A percentile compares a stretch with the other conserved stretches of the same genome.
These are phyloP conservation scores for Tethea ocularis DNA, from an alignment of 2,888 invertebrate species.

Conservation along the genomic window DNA sequence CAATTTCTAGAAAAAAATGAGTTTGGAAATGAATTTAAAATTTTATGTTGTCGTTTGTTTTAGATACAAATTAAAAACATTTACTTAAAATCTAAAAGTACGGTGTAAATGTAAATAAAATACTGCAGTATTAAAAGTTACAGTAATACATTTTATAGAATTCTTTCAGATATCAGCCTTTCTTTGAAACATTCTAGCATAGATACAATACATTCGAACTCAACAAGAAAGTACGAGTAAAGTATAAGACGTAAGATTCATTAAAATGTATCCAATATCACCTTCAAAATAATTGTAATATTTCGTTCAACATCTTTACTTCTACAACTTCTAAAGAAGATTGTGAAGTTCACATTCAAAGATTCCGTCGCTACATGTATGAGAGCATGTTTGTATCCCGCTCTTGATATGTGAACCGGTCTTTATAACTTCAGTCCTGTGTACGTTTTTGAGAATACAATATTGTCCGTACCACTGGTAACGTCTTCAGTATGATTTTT, in stretches of 20 bases:
- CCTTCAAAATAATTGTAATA: not conserved
- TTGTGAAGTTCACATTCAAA: not conserved
- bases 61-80: no score
- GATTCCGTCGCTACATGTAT: not conserved
- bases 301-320: not conserved
- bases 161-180: not conserved
- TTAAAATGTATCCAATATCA: not conserved
- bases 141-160: not conserved
- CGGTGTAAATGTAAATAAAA: no score
- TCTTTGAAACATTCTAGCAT: not conserved
- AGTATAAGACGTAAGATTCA: no score
- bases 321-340: not conserved
- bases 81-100: no score
- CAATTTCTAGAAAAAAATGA: conserved; percentile 20
- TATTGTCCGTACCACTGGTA: conserved; percentile 17
- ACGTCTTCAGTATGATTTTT: not conserved
- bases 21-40: not conserved
- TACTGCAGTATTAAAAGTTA: no score
- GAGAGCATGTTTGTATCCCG: not conserved
- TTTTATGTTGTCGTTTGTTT: not conserved
- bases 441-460: conserved; percentile 26
- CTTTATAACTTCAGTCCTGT: conserved; percentile 5
- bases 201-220: no score
- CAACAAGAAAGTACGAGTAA: no score
- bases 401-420: conserved; percentile 23